These are phyloP conservation scores for Threskiornis aethiopicus DNA, from an alignment of 2,797 vertebrate species.

Conservation along the genomic window DNA sequence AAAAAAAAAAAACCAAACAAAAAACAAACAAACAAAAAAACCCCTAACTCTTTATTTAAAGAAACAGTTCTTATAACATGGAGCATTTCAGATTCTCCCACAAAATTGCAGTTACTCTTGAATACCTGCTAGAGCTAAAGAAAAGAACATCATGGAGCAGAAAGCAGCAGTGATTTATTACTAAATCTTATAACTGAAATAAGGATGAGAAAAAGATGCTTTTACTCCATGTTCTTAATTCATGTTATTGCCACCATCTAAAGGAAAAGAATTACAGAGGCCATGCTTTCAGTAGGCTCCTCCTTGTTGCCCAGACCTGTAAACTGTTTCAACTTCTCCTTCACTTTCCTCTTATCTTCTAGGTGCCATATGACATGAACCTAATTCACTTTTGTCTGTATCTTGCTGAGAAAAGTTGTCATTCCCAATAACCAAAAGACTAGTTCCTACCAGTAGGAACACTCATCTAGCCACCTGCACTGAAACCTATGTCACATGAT, in stretches of 20 bases:
- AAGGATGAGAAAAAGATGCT: background rate
- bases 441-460: background rate
- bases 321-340: background rate
- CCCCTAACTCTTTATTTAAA: background rate
- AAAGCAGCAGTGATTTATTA: background rate
- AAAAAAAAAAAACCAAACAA: background rate
- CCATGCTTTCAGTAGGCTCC: background rate
- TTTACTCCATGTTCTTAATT: background rate
- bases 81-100: background rate
- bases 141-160: background rate
- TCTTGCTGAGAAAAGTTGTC: background rate
- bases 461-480: background rate
- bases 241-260: background rate
- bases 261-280: background rate
- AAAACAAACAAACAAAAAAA: background rate
- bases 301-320: background rate
- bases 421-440: background rate
- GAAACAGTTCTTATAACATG: background rate
- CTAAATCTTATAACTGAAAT: background rate
- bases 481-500: background rate
- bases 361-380: background rate
- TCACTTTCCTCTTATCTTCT: background rate
- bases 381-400: background rate
- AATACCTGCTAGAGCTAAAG: background rate
- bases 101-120: background rate